Base-by-base conservation (phyloP, 1,140 invertebrate genomes). In the Pseudomyrmex dendroicus region DNA sequence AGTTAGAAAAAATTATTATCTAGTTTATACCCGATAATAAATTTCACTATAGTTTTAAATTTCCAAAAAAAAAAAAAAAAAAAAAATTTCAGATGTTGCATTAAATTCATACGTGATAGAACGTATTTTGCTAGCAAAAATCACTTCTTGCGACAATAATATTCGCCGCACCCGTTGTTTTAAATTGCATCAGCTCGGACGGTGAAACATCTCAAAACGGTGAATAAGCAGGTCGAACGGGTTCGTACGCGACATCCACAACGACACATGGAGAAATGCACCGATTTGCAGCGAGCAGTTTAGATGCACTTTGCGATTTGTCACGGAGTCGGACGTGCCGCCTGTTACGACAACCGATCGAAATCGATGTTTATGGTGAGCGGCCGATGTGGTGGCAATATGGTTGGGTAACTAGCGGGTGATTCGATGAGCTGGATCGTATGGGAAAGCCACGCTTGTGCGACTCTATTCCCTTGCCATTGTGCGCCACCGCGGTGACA, bases 401-500 rank as follows among this genome's bases (percentile, higher is more conserved):
- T 17, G 59, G 22, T 73, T 59, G 73, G 68, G 80, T 73, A 86
- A 86, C 70, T 76, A 67, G 54, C 82, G 78, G 66, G 84, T 86
- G 86, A 83, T 61, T 57, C 72, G 78, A 62, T 82, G 78, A 73
- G 78, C 70, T 46, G 70, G 61, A 82, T 17, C 35, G 66, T 83
- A 87, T 86, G 78, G 72, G 84, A 87, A 86, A 87, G 66, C 66
- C 35, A 10, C 54, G 84, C 15, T 67, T 50, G 20, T 35, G 61
- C 68, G 85, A 72, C 74, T 67, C 78, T 85, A 48, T 64, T 87
- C 20, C 35, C 63, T 74, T 17, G 46, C 84, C 59, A 86, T 86
- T 85, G 85, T 86, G 78, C 12, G 68, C 72, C 76, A 20, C 72
- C 76, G 15, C 54, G 72, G 20, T 86, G 86, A 87, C 72, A 86